Evolutionary conservation across 2,113 vertebrate genomes (phyloP).

Genomic region (Seriola dumerili): DNA sequence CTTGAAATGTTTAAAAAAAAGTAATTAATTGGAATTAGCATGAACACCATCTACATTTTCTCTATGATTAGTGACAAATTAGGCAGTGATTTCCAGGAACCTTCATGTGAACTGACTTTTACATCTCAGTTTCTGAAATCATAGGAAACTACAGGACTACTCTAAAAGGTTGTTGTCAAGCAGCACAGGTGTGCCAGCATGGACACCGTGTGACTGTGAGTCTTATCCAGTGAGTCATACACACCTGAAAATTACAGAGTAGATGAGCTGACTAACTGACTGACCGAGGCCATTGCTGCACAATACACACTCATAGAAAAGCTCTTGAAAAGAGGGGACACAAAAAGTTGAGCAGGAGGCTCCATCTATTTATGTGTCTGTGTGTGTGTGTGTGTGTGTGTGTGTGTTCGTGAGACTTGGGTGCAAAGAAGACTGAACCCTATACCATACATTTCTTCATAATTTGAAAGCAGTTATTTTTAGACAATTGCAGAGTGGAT

Average conservation of each 20-base stretch:
- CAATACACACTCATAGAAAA: conserved; percentile 3
- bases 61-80: neutral
- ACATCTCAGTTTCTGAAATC: neutral
- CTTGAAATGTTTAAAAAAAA: too few species aligned
- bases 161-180: conserved; percentile 26
- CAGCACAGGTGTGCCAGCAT: conserved; percentile 46
- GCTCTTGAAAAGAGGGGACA: neutral
- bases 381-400: neutral
- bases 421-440: neutral
- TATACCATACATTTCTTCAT: neutral
- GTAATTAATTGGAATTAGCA: neutral
- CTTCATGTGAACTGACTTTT: neutral
- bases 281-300: conserved; percentile 20
- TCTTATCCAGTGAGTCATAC: conserved; percentile 65
- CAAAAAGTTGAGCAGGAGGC: conserved; percentile 7
- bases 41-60: neutral
- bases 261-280: conserved; percentile 32
- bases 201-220: conserved; percentile 31
- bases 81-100: neutral
- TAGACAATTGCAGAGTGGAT: conserved; percentile 3
- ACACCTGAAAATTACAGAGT: conserved; percentile 64
- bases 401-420: neutral
- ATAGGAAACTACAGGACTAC: neutral
- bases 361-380: neutral
- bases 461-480: conserved; percentile 19